Evolutionary conservation across 1,140 invertebrate genomes (phyloP).

Genomic region (Spodoptera frugiperda): DNA sequence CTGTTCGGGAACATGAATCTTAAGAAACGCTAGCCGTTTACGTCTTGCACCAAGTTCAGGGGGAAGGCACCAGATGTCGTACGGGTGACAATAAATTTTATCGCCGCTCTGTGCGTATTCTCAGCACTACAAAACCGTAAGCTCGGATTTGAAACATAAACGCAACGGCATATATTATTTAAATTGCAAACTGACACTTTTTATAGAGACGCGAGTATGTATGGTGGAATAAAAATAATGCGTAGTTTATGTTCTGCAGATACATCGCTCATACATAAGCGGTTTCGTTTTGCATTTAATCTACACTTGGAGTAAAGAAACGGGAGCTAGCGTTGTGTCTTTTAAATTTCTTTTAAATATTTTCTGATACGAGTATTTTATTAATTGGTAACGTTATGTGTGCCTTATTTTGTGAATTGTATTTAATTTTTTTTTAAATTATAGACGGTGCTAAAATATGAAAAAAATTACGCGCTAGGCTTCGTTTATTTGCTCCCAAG

Average conservation of each 20-base stretch:
- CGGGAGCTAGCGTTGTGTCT: too few species aligned
- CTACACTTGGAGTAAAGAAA: too few species aligned
- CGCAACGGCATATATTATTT: slow-evolving; percentile 66
- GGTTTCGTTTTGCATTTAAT: slow-evolving; percentile 3
- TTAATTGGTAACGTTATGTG: too few species aligned
- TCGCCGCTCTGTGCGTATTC: slow-evolving; percentile 77
- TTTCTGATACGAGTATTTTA: too few species aligned
- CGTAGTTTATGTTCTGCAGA: slow-evolving; percentile 26
- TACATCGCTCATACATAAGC: slow-evolving; percentile 17
- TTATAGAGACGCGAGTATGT: slow-evolving; percentile 51
- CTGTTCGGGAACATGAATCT: background rate
- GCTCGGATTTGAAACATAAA: slow-evolving; percentile 77
- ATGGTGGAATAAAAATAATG: background rate
- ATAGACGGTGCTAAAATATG: too few species aligned
- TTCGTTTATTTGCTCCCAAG: too few species aligned
- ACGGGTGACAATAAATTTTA: slow-evolving; percentile 84
- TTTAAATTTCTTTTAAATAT: too few species aligned
- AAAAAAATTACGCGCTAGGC: too few species aligned
- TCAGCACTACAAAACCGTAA: slow-evolving; percentile 76
- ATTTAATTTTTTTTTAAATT: too few species aligned
- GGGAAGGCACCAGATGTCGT: slow-evolving; percentile 79
- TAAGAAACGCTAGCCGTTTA: background rate
- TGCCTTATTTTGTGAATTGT: too few species aligned
- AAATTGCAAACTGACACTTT: slow-evolving; percentile 56
- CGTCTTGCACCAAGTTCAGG: slow-evolving; percentile 52